phyloP scores from a whole-genome alignment of 2,888 invertebrate genomes.

The Tetragonisca angustula region DNA sequence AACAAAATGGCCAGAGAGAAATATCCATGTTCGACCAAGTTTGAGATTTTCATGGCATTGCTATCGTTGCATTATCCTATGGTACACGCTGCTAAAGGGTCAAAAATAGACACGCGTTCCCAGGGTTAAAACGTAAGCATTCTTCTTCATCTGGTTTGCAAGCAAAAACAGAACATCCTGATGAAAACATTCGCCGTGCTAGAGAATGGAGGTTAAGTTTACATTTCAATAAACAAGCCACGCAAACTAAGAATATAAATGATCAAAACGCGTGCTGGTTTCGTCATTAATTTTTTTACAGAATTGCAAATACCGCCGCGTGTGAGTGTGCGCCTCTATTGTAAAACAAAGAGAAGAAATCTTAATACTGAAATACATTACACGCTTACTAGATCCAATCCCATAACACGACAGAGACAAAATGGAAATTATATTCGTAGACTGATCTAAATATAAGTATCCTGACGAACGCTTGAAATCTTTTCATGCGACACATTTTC shows the following conservation, averaged over 20 bases:
- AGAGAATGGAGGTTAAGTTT: slow-evolving; percentile 61
- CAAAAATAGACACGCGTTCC: slow-evolving; percentile 66
- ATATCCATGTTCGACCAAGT: neutral
- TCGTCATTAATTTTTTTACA: neutral
- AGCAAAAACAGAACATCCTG: slow-evolving; percentile 53
- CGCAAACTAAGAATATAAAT: slow-evolving; percentile 51
- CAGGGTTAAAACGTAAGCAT: slow-evolving; percentile 65
- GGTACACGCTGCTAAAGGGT: slow-evolving; percentile 40
- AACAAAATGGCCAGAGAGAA: neutral
- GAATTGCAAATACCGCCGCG: neutral
- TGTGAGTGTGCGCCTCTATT: neutral
- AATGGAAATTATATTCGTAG: slow-evolving; percentile 57
- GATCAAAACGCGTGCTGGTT: slow-evolving; percentile 21
- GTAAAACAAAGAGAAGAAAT: neutral
- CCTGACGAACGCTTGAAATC: slow-evolving; percentile 40
- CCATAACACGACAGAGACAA: slow-evolving; percentile 34
- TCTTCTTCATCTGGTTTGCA: slow-evolving; percentile 59
- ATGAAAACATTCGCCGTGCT: slow-evolving; percentile 60
- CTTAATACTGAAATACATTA: neutral
- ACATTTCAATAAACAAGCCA: slow-evolving; percentile 61
- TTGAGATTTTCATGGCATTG: slow-evolving; percentile 32
- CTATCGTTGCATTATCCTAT: slow-evolving; percentile 40
- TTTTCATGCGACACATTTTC: slow-evolving; percentile 46
- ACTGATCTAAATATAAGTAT: slow-evolving; percentile 57
- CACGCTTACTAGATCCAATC: neutral